These are phyloP conservation scores for Paratrypauchen microcephalus DNA, from an alignment of 2,797 vertebrate genomes.

Conservation along the genomic window DNA sequence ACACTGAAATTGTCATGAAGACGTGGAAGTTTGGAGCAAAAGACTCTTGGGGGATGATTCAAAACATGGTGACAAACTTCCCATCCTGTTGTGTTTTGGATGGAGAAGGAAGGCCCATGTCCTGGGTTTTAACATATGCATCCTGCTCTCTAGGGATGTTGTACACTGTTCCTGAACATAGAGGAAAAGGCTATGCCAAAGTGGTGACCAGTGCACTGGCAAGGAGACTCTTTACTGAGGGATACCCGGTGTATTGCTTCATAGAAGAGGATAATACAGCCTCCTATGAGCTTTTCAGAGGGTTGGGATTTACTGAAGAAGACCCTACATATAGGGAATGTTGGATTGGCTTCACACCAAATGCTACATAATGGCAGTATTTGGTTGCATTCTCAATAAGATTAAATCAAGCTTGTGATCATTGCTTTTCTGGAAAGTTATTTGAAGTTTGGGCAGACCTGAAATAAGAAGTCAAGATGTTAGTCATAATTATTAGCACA, in stretches of 20 bases:
- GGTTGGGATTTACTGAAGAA: slow-evolving; percentile 66
- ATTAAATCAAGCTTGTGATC: background rate
- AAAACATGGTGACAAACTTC: slow-evolving; percentile 52
- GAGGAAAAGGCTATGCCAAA: slow-evolving; percentile 70
- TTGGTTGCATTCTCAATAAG: background rate
- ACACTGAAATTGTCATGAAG: slow-evolving; percentile 51
- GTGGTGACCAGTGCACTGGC: slow-evolving; percentile 56
- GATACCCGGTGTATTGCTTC: slow-evolving; percentile 63
- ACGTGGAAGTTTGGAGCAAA: slow-evolving; percentile 58
- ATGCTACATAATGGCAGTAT: background rate
- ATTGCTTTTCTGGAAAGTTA: slow-evolving; percentile 18
- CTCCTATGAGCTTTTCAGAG: slow-evolving; percentile 65
- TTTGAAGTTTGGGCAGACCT: slow-evolving; percentile 29
- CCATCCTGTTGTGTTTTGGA: slow-evolving; percentile 62
- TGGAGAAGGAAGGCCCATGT: slow-evolving; percentile 46
- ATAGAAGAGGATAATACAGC: slow-evolving; percentile 62
- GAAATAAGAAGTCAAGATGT: background rate
- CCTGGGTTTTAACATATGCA: slow-evolving; percentile 65
- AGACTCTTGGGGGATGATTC: slow-evolving; percentile 30
- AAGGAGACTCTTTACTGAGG: slow-evolving; percentile 51
- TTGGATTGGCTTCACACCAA: slow-evolving; percentile 42
- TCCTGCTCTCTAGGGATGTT: slow-evolving; percentile 56
- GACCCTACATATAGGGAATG: slow-evolving; percentile 42
- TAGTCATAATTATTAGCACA: background rate
- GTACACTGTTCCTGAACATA: slow-evolving; percentile 69